Percentiles rank a stretch among this genome's conserved stretches.
Conservation (phyloP, 2,113 vertebrate species). For the Platysteira castanea region DNA sequence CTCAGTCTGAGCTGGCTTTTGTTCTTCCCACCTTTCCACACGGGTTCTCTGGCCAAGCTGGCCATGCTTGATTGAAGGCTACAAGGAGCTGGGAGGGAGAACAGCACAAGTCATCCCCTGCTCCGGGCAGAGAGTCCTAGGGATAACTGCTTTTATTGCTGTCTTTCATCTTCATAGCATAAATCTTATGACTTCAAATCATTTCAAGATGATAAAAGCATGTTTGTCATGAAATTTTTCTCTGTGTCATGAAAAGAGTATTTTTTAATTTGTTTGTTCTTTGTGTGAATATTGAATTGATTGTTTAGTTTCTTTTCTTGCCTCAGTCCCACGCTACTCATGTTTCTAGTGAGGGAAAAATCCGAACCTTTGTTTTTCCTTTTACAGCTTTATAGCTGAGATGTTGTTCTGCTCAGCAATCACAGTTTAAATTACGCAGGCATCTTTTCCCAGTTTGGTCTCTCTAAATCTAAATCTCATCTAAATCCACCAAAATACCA, state of each 20-base stretch:
- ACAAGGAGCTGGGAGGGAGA: neutral
- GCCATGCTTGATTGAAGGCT: neutral
- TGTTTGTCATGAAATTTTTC: neutral
- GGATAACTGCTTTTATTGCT: neutral
- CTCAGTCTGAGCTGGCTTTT: neutral
- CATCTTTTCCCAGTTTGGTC: neutral
- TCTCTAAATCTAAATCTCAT: neutral
- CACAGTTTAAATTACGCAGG: neutral
- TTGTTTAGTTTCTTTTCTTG: neutral
- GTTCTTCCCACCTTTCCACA: neutral
- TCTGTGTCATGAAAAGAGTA: neutral
- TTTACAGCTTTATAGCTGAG: neutral
- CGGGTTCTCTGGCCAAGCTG: neutral
- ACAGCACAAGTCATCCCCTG: neutral
- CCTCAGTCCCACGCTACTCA: neutral
- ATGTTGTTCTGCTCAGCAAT: neutral
- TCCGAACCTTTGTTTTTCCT: neutral
- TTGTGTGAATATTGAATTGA: neutral
- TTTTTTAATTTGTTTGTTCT: neutral
- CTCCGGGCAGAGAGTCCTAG: neutral
- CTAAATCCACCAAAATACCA: neutral
- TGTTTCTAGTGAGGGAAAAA: neutral
- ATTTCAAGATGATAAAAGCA: neutral
- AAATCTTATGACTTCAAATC: neutral
- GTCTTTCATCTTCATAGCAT: neutral